phyloP scores from a whole-genome alignment of 2,888 invertebrate species.

The Meta bourneti region DNA sequence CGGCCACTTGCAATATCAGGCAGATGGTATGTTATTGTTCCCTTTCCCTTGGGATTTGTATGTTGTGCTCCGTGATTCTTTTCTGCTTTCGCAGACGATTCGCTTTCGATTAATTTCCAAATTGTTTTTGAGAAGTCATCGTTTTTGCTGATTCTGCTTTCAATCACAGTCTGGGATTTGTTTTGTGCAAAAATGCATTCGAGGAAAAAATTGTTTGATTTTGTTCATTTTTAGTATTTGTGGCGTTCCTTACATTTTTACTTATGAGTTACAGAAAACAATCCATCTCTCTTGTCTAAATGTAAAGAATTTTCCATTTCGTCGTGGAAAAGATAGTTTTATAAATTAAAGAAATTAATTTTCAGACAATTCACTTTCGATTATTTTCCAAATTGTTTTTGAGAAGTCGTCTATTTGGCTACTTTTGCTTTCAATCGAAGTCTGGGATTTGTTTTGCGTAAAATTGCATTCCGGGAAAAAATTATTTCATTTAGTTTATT shows the following conservation, averaged over 20 bases:
- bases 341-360: background rate
- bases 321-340: no score
- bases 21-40: background rate
- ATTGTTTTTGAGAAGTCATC: background rate
- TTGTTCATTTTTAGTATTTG: background rate
- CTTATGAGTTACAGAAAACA: no score
- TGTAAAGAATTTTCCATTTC: no score
- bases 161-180: background rate
- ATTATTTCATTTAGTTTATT: background rate
- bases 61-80: background rate
- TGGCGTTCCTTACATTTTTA: no score
- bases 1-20: background rate
- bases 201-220: background rate
- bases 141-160: background rate
- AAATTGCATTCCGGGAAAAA: background rate
- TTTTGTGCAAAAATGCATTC: conserved; percentile 3
- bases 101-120: background rate
- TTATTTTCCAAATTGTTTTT: background rate
- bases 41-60: background rate
- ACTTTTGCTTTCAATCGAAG: background rate
- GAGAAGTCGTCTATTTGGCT: background rate
- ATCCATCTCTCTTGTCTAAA: no score
- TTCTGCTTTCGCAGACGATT: background rate
- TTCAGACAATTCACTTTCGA: background rate
- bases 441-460: background rate